These are phyloP conservation scores for Chrysolina americana DNA, from an alignment of 2,888 invertebrate species.

Conservation along the genomic window DNA sequence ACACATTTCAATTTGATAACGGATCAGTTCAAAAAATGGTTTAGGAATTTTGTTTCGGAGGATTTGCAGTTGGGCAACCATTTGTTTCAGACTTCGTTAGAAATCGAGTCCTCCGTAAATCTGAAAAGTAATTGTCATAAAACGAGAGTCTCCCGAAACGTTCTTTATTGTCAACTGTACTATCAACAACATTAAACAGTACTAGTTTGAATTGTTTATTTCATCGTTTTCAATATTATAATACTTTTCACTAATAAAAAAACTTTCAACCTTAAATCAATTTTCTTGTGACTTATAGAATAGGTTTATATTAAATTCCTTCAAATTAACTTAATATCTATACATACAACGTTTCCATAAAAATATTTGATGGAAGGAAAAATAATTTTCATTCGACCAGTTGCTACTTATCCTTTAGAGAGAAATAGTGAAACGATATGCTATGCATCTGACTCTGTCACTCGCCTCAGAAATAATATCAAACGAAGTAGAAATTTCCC, in stretches of 20 bases:
- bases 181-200: constrained; percentile 70
- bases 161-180: constrained; percentile 71
- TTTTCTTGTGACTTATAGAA: constrained; percentile 68
- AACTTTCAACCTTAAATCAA: constrained; percentile 68
- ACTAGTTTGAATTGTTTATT: constrained; percentile 70
- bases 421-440: not conserved
- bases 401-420: not conserved
- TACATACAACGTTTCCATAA: constrained; percentile 67
- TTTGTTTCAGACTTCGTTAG: not conserved
- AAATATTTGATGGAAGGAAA: constrained; percentile 52
- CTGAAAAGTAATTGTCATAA: constrained; percentile 41
- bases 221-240: constrained; percentile 70
- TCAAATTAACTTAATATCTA: constrained; percentile 66
- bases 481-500: constrained; percentile 36
- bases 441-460: constrained; percentile 46
- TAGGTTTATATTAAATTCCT: constrained; percentile 67
- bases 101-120: not conserved
- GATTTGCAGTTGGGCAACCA: no score
- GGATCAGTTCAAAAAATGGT: no score
- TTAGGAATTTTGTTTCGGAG: not conserved
- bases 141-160: constrained; percentile 67
- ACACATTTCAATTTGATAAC: no score
- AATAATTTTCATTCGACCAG: constrained; percentile 20
- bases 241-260: constrained; percentile 71
- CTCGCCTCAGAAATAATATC: constrained; percentile 32